These are phyloP conservation scores for Eretmochelys imbricata DNA, from an alignment of 2,113 vertebrate genomes.

Conservation along the genomic window DNA sequence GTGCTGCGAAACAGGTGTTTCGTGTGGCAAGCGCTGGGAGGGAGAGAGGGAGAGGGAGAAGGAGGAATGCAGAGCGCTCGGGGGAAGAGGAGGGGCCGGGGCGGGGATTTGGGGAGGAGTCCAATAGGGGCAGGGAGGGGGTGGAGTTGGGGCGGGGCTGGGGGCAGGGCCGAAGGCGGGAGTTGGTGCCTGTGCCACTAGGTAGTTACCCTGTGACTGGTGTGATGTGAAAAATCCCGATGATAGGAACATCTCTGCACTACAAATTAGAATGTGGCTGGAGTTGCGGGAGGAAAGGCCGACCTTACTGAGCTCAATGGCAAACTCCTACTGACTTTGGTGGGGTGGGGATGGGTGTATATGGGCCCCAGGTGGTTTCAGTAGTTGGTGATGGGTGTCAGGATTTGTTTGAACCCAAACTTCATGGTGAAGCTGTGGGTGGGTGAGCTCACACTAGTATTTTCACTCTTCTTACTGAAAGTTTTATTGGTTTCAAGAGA, in stretches of 20 bases:
- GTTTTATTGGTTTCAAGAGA: slow-evolving; percentile 4
- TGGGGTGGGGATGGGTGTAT: background rate
- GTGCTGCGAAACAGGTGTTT: no score
- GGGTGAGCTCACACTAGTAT: background rate
- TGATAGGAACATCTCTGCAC: background rate
- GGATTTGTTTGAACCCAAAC: background rate
- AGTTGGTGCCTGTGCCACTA: no score
- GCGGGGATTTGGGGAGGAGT: no score
- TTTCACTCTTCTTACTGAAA: background rate
- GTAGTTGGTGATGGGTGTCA: background rate
- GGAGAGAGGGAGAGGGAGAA: no score
- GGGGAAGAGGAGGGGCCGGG: no score
- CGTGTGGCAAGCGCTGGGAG: no score
- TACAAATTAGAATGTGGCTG: background rate
- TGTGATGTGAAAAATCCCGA: background rate
- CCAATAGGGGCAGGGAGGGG: no score
- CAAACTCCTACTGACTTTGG: background rate
- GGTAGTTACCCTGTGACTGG: background rate
- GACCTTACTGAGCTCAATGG: background rate
- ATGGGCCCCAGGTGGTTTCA: background rate
- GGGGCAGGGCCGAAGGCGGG: no score
- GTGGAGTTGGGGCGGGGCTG: no score
- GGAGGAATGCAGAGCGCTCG: no score
- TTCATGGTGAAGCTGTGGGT: background rate
- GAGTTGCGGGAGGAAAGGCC: background rate